A percentile compares a stretch with the other conserved stretches of the same genome.
These are phyloP conservation scores for Camponotus vicinus DNA, from an alignment of 1,140 invertebrate species.

Conservation along the genomic window DNA sequence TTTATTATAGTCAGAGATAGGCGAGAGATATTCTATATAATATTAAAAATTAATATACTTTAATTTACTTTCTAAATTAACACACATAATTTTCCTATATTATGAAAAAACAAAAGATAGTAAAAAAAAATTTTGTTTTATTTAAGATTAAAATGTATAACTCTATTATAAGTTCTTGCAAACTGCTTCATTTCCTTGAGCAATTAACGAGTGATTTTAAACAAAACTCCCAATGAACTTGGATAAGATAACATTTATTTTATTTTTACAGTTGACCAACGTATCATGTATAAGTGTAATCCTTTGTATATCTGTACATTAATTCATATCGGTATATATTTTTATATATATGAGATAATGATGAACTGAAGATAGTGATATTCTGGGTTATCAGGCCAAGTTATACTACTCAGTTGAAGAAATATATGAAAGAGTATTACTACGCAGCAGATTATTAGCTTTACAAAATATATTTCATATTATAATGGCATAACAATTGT, in stretches of 20 bases:
- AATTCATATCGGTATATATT: not conserved
- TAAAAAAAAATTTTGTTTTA: not conserved
- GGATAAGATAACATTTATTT: slow-evolving; percentile 43
- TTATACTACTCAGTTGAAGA: slow-evolving; percentile 29
- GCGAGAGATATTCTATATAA: not conserved
- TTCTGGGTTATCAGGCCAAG: slow-evolving; percentile 56
- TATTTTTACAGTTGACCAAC: not conserved
- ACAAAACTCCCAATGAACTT: not conserved
- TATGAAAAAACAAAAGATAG: not conserved
- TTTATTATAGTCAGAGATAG: not conserved
- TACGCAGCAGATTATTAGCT: slow-evolving; percentile 27
- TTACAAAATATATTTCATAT: not conserved
- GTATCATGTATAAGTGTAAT: not conserved
- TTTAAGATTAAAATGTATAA: not conserved
- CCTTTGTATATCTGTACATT: not conserved
- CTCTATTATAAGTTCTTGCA: not conserved
- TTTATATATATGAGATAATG: slow-evolving; percentile 1
- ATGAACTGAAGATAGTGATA: slow-evolving; percentile 47
- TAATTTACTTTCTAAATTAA: not conserved
- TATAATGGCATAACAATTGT: not conserved
- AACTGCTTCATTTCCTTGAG: not conserved
- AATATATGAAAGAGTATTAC: slow-evolving; percentile 32
- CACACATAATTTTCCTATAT: not conserved
- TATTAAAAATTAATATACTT: not conserved
- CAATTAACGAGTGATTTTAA: not conserved